Evolutionary conservation across 1,140 invertebrate species (phyloP), one percentile per base, ranked within the genome.

Genomic region (Danaus melanippus): DNA sequence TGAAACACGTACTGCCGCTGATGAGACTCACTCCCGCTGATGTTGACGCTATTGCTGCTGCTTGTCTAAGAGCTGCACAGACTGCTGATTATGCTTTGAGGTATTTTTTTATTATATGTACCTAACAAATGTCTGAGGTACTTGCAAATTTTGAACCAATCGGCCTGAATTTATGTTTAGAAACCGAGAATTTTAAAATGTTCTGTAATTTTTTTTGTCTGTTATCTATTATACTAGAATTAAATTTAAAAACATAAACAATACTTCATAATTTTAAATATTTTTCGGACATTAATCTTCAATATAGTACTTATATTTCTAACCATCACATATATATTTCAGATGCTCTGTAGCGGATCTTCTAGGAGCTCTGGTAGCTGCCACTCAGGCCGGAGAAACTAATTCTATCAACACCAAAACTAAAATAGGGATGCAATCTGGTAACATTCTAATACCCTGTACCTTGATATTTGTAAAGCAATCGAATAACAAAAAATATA

Each of bases 341-440:
- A 87, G 86, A 69, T 96, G 96, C 86, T 91, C 95, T 2, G 93
- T 99, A 44, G 96, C 97, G 5, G 94, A 96, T 82, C 88, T 99
- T 10, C 84, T 99, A 10, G 98, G 97, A 3, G 91, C 92, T 43
- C 80, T 97, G 0, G 92, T 96, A 57, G 96, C 96, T 9, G 93
- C 92, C 64, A 97, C 97, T 0, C 95, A 96, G 79, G 89, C 89
- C 58, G 86, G 88, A 69, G 90, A 89, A 69, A 73, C 87, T 5
- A 77, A 76, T 0, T 84, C 72, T 55, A 73, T 87, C 51, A 86
- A 79, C 52, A 71, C 74, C 59, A 86, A 87, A 54, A 65, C 68
- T 12, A 86, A 86, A 71, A 58, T 79, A 10, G 80, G 80, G 9
- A 68, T 74, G 62, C 72, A 70, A 63, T 56, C 67, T 64, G 72